Conservation (phyloP, 2,888 invertebrate species). For the Laothoe populi region DNA sequence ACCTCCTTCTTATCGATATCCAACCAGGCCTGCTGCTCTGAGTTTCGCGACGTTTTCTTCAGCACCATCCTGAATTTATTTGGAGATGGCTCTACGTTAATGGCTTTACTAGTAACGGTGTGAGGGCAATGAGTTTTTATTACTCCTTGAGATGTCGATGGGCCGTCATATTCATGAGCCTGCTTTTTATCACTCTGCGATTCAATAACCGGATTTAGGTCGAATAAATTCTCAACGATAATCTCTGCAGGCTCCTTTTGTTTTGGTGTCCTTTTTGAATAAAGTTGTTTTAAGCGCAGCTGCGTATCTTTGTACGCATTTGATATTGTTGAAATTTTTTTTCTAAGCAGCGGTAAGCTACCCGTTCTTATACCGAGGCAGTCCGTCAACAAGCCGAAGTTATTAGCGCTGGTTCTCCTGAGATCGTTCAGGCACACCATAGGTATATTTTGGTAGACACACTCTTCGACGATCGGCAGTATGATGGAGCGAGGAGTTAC, state of each 20-base stretch:
- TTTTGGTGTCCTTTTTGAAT: background rate
- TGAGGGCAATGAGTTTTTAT: background rate
- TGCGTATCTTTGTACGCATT: background rate
- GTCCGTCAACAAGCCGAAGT: background rate
- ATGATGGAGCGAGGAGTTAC: background rate
- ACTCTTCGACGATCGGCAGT: background rate
- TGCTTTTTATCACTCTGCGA: background rate
- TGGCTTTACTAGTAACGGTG: background rate
- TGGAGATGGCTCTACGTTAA: background rate
- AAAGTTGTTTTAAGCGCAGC: background rate
- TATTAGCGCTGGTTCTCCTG: background rate
- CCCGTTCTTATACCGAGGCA: background rate
- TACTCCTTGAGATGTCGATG: background rate
- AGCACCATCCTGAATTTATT: background rate
- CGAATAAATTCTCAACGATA: background rate
- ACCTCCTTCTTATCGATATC: background rate
- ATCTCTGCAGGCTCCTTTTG: background rate
- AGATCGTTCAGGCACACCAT: background rate
- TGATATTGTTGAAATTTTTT: background rate
- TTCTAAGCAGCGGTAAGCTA: background rate
- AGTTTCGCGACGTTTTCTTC: background rate
- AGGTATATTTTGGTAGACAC: background rate
- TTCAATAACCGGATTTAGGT: background rate
- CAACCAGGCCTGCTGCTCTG: background rate
- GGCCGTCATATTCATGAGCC: background rate